Conservation (phyloP, 2,888 invertebrate species). For the Sepiola atlantica region DNA sequence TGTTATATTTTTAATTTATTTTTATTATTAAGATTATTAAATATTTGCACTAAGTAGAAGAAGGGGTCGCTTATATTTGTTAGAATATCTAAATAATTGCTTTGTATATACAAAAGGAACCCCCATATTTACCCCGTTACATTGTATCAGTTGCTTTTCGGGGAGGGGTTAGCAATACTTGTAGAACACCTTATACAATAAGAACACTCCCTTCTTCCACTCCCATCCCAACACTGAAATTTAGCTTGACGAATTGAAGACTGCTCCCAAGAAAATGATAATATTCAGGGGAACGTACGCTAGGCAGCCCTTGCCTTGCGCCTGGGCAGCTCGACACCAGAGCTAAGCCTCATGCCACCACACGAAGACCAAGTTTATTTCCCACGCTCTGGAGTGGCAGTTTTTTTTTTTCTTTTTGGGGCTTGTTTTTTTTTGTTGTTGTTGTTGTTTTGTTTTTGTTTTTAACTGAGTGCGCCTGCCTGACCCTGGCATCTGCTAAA, state of each 20-base stretch:
- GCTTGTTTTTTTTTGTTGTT: not conserved
- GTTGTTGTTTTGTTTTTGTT: not conserved
- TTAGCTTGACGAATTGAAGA: not conserved
- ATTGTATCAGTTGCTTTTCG: too few species aligned
- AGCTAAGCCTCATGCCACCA: not conserved
- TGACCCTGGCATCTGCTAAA: not conserved
- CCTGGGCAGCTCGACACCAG: not conserved
- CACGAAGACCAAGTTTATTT: not conserved
- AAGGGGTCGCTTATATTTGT: too few species aligned
- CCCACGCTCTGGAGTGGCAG: conserved; percentile 16
- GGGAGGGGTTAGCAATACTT: too few species aligned
- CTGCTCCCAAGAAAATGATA: not conserved
- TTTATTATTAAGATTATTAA: too few species aligned
- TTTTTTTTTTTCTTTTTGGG: not conserved
- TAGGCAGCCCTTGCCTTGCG: not conserved
- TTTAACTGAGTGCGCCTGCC: not conserved
- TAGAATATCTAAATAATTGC: too few species aligned
- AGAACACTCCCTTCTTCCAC: not conserved
- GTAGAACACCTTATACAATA: too few species aligned
- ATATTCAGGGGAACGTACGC: not conserved
- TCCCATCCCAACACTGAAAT: not conserved
- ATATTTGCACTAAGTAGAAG: too few species aligned
- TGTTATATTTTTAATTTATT: too few species aligned
- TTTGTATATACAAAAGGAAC: too few species aligned
- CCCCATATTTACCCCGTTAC: too few species aligned